Conservation (phyloP, 1,140 invertebrate species). For the Triops cancriformis region DNA sequence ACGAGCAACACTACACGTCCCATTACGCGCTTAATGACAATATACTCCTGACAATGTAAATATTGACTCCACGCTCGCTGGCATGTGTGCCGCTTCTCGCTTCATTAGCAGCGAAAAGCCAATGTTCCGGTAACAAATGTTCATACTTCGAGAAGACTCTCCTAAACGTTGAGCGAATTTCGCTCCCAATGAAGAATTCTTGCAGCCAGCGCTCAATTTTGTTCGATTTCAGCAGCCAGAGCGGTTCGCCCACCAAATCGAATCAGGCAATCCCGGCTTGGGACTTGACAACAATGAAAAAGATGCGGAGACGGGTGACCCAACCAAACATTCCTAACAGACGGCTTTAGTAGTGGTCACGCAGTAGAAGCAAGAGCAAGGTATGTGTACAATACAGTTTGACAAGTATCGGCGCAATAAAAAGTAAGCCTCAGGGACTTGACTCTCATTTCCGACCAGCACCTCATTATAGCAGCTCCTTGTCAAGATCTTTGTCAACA, state of each 20-base stretch:
- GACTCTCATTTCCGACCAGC: background rate
- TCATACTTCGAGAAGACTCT: no score
- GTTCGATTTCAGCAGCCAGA: no score
- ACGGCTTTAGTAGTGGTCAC: background rate
- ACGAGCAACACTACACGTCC: background rate
- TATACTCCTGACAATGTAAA: background rate
- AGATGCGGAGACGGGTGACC: background rate
- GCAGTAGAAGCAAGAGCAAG: background rate
- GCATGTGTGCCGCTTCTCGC: background rate
- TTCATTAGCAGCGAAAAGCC: background rate
- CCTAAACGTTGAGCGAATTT: no score
- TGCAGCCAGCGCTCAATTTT: no score
- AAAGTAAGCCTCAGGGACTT: background rate
- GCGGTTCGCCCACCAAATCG: no score
- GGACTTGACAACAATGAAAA: background rate
- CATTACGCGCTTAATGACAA: background rate
- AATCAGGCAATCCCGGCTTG: background rate
- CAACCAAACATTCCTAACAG: background rate
- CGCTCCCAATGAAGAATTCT: no score
- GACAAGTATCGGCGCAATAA: slow-evolving; percentile 9
- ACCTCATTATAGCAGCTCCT: background rate
- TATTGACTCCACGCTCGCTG: background rate
- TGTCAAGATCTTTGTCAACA: slow-evolving; percentile 14
- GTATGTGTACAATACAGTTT: background rate
- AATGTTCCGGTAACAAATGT: no score